Conservation (phyloP, 2,797 vertebrate genomes). For the Coregonus ussuriensis region DNA sequence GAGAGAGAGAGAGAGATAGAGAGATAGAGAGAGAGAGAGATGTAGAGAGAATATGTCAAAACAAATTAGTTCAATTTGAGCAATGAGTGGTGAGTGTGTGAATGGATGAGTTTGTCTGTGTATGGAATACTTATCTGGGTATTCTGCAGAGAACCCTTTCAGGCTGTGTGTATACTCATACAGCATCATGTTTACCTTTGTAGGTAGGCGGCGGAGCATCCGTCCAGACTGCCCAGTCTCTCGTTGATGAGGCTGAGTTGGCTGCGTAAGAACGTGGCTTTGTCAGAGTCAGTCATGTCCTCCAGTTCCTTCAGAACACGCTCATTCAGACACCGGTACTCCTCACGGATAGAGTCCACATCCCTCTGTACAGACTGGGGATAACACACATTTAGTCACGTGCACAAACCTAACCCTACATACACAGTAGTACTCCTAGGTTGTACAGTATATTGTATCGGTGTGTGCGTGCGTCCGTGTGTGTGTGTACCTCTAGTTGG, state of each 20-base stretch:
- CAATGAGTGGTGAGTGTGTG: neutral
- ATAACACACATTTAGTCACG: slow-evolving; percentile 12
- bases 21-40: neutral
- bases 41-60: neutral
- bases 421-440: neutral
- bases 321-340: slow-evolving; percentile 83
- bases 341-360: slow-evolving; percentile 78
- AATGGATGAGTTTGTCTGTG: neutral
- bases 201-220: slow-evolving; percentile 83
- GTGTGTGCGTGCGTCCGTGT: neutral
- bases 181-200: slow-evolving; percentile 76
- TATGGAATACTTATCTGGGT: neutral
- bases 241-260: slow-evolving; percentile 84
- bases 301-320: slow-evolving; percentile 72
- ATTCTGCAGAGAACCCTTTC: neutral
- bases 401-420: neutral
- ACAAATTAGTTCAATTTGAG: neutral
- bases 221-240: slow-evolving; percentile 84
- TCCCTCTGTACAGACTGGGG: slow-evolving; percentile 82
- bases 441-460: neutral
- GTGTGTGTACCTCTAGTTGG: slow-evolving; percentile 81
- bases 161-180: neutral
- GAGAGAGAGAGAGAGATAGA: neutral
- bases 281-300: slow-evolving; percentile 84
- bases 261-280: slow-evolving; percentile 85